Evolutionary conservation across 2,113 vertebrate genomes (phyloP).

Genomic region (Poecile atricapillus): DNA sequence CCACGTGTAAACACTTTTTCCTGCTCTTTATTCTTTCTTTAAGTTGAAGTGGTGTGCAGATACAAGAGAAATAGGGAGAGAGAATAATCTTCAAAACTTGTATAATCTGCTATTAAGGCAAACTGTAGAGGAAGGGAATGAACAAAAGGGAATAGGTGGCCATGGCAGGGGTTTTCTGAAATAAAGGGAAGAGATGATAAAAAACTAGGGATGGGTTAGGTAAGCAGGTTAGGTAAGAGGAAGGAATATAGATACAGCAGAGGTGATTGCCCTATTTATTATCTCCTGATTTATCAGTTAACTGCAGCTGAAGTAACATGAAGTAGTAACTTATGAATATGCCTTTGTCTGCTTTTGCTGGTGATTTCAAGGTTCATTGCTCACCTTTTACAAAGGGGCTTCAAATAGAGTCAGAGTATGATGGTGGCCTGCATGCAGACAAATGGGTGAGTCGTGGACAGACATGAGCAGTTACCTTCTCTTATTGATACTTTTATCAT

Average conservation of each 20-base stretch:
- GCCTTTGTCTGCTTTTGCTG: neutral
- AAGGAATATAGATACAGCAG: neutral
- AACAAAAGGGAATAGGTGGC: neutral
- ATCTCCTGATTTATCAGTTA: neutral
- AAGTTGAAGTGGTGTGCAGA: neutral
- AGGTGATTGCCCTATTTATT: fast-evolving
- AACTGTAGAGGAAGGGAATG: neutral
- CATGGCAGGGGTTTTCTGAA: neutral
- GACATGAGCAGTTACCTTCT: neutral
- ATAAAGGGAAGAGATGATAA: neutral
- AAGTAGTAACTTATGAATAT: neutral
- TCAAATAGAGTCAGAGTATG: neutral
- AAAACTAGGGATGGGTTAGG: neutral
- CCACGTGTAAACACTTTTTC: neutral
- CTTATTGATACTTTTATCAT: neutral
- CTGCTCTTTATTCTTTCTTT: neutral
- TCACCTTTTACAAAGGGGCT: neutral
- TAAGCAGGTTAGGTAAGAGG: neutral
- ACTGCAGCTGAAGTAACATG: neutral
- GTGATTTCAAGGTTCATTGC: neutral
- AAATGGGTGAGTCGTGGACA: neutral
- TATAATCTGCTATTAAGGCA: neutral
- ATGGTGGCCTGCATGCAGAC: neutral
- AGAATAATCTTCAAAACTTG: neutral
- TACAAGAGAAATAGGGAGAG: neutral